These are phyloP conservation scores for Nothocercus julius DNA, from an alignment of 2,113 vertebrate genomes.

Conservation along the genomic window DNA sequence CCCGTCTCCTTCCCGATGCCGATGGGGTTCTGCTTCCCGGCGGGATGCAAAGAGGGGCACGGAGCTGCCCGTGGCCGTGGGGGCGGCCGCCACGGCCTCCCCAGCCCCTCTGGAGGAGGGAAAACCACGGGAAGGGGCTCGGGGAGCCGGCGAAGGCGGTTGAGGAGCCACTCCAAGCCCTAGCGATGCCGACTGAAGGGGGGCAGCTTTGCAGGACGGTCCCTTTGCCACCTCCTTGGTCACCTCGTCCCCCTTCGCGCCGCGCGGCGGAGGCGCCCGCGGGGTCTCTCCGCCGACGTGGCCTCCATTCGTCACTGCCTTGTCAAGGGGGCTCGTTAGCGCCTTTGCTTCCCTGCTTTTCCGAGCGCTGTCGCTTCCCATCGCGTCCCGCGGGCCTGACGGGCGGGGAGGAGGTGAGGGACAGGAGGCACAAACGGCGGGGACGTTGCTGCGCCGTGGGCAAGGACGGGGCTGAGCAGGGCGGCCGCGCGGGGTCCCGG, in stretches of 20 bases:
- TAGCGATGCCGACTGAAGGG: too few species aligned
- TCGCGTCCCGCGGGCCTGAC: neutral
- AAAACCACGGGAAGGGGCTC: too few species aligned
- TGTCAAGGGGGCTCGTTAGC: neutral
- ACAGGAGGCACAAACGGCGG: neutral
- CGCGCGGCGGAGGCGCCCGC: neutral
- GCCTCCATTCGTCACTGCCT: slow-evolving; percentile 15
- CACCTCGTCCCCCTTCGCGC: neutral
- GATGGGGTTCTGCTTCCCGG: neutral
- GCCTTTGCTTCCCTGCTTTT: neutral
- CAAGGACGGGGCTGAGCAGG: rapidly evolving
- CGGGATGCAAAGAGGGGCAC: too few species aligned
- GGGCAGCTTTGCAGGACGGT: too few species aligned
- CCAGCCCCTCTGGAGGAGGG: too few species aligned
- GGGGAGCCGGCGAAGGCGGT: too few species aligned
- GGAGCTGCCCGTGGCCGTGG: too few species aligned
- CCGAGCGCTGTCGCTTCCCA: neutral
- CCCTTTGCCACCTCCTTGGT: neutral
- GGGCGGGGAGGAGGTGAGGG: neutral
- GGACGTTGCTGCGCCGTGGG: neutral
- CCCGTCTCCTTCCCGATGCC: rapidly evolving
- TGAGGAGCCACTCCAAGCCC: too few species aligned
- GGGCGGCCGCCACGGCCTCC: too few species aligned
- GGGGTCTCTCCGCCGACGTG: neutral
- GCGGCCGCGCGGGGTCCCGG: neutral